Evolutionary conservation across 2,797 vertebrate genomes (phyloP), one percentile per base, ranked within the genome.

Genomic region (Pseudomugil tenellus): DNA sequence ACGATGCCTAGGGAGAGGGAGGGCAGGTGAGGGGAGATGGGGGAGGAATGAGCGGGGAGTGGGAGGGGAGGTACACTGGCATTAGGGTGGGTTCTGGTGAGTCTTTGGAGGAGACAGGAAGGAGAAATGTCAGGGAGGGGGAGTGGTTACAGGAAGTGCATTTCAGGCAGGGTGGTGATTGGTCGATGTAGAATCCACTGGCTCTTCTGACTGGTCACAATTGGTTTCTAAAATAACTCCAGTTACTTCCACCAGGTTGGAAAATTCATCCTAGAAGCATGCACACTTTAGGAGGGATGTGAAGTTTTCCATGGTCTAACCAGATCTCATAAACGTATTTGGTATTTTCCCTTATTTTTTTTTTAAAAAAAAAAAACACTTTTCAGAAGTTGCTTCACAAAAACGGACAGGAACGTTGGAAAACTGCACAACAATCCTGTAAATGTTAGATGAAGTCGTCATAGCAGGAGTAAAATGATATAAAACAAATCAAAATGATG

Each of bases 161-260:
- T 77, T 87, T 89, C 88, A 92, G 88, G 90, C 89, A 88, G 86
- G 89, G 80, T 82, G 87, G 92, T 95, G 95, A 93, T 87, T 85
- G 93, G 94, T 91, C 88, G 90, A 94, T 94, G 92, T 91, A 87
- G 91, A 88, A 90, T 87, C 93, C 93, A 93, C 96, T 94, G 94
- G 91, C 92, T 95, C 91, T 93, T 97, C 96, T 98, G 96, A 98
- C 96, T 98, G 98, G 97, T 97, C 96, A 97, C 91, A 83, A 90
- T 79, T 82, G 81, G 79, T 83, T 67, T 77, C 60, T 77, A 70
- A 74, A 76, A 75, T 66, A 65, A 73, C 66, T 72, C 67, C 63
- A 58, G 77, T 79, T 75, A 74, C 70, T 76, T 84, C 56, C 57
- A 70, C 74, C 54, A 51, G 67, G 67, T 79, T 82, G 69, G 60